These are phyloP conservation scores for Ahaetulla prasina DNA, from an alignment of 2,113 vertebrate genomes.

Conservation along the genomic window DNA sequence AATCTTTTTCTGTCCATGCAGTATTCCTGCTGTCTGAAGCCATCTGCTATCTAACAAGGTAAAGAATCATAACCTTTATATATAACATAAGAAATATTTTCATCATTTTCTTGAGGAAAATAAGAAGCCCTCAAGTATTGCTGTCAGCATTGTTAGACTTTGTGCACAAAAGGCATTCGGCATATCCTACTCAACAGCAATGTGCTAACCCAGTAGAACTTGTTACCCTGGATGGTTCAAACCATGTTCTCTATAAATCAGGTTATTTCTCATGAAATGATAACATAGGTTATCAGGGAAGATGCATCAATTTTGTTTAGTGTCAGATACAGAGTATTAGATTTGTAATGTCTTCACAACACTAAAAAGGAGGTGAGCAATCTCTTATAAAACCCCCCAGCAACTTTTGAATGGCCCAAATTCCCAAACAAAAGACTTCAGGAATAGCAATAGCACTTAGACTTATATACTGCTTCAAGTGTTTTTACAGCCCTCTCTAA, in stretches of 20 bases:
- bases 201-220: slow-evolving; percentile 53
- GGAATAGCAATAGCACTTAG: neutral
- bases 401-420: neutral
- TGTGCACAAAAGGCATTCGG: slow-evolving; percentile 36
- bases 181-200: slow-evolving; percentile 53
- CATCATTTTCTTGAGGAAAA: slow-evolving; percentile 57
- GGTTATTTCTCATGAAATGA: slow-evolving; percentile 53
- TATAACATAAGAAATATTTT: slow-evolving; percentile 65
- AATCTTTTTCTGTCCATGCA: neutral
- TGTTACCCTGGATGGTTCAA: slow-evolving; percentile 60
- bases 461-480: no score
- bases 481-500: no score
- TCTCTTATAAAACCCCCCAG: no score
- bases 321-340: neutral
- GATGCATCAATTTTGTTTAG: slow-evolving; percentile 32
- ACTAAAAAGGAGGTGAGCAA: neutral
- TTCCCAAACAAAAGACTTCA: neutral
- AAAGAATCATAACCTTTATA: slow-evolving; percentile 18
- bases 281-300: slow-evolving; percentile 41
- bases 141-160: slow-evolving; percentile 51
- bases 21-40: neutral
- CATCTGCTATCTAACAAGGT: neutral
- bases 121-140: slow-evolving; percentile 43
- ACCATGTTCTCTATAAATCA: slow-evolving; percentile 51
- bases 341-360: neutral